Evolutionary conservation across 2,113 vertebrate genomes (phyloP), one percentile per base, ranked within the genome.

Genomic region (Ailuropoda melanoleuca): DNA sequence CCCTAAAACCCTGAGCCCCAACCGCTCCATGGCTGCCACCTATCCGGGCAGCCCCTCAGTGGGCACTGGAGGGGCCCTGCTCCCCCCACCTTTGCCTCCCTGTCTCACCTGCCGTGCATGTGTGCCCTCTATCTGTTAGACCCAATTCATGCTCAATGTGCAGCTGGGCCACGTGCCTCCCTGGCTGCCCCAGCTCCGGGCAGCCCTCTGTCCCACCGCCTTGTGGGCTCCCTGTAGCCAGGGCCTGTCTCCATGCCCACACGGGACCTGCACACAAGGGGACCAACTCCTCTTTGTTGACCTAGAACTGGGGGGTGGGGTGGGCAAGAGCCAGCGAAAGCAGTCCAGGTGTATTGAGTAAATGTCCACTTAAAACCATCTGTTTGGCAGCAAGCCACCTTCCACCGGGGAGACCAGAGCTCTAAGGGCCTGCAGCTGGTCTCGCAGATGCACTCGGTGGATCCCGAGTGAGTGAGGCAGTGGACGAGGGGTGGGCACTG

Each of bases 401-500:
- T 14, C 17, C 90, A 62, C 31, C 21, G 26, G 31, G 21, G n/a
- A 92, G 72, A 31, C 26, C 6, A 43, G 24, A n/a, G 21, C 2
- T 4, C 10, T 39, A 50, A 26, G 55, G 4, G 17, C 62, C 75
- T 11, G 12, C 23, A 37, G 48, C 48, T 39, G 74, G 34, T 37
- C 66, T 68, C 10, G 34, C 66, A 37, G 3, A 3, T n/a, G 64
- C 8, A 14, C 8, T 17, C 8, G 8, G 64, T 8, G 11, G 34
- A 68, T 1, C 34, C 64, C 17, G 64, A 19, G 4, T 4, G 66
- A 37, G 66, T 4, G 34, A 68, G 34, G 17, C 1, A 4, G 66
- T n/a, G 66, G 34, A 48, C 2, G 8, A 48, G 74, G 37, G 46
- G 56, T 0, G 17, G 21, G 34, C 8, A 0, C 23, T 15, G 5